These are phyloP conservation scores for Leptodactylus fuscus DNA, from an alignment of 2,113 vertebrate species.

Conservation along the genomic window DNA sequence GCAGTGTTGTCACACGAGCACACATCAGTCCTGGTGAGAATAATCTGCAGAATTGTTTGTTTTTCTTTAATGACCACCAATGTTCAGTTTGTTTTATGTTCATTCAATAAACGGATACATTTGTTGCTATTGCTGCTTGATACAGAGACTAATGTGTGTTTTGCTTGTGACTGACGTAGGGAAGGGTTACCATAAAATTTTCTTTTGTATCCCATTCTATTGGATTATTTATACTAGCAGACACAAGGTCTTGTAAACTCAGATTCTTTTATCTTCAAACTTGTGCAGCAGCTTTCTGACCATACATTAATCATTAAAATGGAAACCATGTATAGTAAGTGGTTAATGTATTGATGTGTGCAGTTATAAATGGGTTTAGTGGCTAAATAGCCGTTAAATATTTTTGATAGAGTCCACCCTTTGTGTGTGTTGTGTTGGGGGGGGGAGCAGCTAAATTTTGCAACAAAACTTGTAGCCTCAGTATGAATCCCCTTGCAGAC, in stretches of 20 bases:
- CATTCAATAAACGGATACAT: conserved; percentile 35
- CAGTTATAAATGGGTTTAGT: not conserved
- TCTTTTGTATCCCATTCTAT: not conserved
- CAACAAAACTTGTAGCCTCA: too few relatives aligned
- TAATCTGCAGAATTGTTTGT: conserved; percentile 28
- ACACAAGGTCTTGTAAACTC: not conserved
- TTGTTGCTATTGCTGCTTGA: not conserved
- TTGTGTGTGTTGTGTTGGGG: too few relatives aligned
- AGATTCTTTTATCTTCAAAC: not conserved
- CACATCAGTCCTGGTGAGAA: conserved; percentile 40
- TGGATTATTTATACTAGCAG: not conserved
- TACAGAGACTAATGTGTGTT: conserved; percentile 43
- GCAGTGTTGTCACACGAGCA: conserved; percentile 28
- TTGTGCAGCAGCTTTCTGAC: not conserved
- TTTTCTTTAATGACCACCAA: conserved; percentile 22
- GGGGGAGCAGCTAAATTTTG: too few relatives aligned
- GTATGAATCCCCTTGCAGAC: too few relatives aligned
- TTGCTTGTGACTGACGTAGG: not conserved
- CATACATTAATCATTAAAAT: too few relatives aligned
- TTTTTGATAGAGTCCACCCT: too few relatives aligned
- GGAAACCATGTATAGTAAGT: too few relatives aligned
- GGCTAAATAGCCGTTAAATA: not conserved
- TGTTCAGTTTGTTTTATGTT: conserved; percentile 26
- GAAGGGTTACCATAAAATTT: not conserved
- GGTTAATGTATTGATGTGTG: not conserved